A percentile compares a stretch with the other conserved stretches of the same genome.
Conservation (phyloP, 2,113 vertebrate genomes). For the Lophura nycthemera region DNA sequence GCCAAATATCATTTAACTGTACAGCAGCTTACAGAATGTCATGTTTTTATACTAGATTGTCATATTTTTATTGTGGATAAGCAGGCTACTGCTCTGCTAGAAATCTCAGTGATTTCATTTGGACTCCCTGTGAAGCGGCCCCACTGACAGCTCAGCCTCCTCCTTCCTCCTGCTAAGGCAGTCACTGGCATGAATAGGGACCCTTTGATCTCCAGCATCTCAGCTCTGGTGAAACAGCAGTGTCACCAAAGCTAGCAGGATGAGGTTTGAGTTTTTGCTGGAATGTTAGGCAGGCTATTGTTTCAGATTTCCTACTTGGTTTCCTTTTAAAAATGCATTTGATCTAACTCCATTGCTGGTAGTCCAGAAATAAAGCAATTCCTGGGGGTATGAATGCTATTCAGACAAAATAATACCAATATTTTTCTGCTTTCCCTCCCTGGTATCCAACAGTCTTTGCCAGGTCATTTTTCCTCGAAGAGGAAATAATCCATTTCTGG, state of each 20-base stretch:
- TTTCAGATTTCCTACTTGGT: conserved; percentile 27
- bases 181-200: neutral
- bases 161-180: neutral
- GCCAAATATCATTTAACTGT: neutral
- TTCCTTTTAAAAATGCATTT: conserved; percentile 55
- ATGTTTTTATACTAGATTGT: neutral
- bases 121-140: neutral
- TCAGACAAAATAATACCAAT: conserved; percentile 49
- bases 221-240: neutral
- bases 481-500: conserved; percentile 50
- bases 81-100: neutral
- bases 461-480: conserved; percentile 44
- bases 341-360: conserved; percentile 5
- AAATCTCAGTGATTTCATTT: neutral
- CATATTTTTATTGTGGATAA: neutral
- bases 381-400: conserved; percentile 10
- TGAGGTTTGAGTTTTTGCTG: neutral
- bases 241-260: neutral
- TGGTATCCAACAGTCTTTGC: conserved; percentile 28
- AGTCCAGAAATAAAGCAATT: conserved; percentile 44
- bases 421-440: conserved; percentile 18
- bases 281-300: conserved; percentile 1
- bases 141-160: neutral
- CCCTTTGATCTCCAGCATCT: conserved; percentile 18
- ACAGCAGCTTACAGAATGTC: neutral